phyloP scores from a whole-genome alignment of 2,888 invertebrate genomes.

The Sminthurinus aureus region DNA sequence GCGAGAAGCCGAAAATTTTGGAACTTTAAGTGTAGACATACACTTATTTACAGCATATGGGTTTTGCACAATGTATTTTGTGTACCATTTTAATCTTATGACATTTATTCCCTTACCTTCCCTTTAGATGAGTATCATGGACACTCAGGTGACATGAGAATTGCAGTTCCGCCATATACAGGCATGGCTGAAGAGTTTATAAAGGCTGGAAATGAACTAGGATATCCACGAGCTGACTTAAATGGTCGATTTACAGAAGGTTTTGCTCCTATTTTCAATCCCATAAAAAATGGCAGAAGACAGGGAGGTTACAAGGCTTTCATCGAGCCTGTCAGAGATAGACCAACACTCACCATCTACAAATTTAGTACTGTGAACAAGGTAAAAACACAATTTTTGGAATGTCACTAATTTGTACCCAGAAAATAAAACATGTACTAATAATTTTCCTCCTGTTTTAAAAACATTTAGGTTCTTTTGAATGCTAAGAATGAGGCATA shows the following conservation, averaged over 20 bases:
- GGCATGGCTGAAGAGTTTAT: slow-evolving; percentile 41
- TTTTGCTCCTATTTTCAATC: slow-evolving; percentile 53
- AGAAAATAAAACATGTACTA: neutral
- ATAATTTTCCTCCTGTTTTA: neutral
- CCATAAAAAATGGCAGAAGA: slow-evolving; percentile 54
- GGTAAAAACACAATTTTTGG: too few relatives aligned
- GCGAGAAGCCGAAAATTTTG: neutral
- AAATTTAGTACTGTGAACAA: slow-evolving; percentile 38
- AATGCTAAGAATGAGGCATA: slow-evolving; percentile 49
- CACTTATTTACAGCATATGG: neutral
- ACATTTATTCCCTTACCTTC: neutral
- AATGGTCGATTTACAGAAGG: slow-evolving; percentile 46
- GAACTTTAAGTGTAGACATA: neutral
- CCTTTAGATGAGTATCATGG: slow-evolving; percentile 39
- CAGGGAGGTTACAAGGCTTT: slow-evolving; percentile 55
- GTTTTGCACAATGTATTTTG: too few relatives aligned
- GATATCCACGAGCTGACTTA: slow-evolving; percentile 39
- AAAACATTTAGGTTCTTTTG: slow-evolving; percentile 50
- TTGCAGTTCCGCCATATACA: slow-evolving; percentile 17
- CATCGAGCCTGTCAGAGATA: slow-evolving; percentile 30
- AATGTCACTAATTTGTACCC: too few relatives aligned
- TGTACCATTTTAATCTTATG: too few relatives aligned
- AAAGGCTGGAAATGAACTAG: slow-evolving; percentile 40
- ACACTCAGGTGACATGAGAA: slow-evolving; percentile 34
- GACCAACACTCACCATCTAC: slow-evolving; percentile 39